Conservation (phyloP, 2,113 vertebrate species). For the Nannospalax galili region DNA sequence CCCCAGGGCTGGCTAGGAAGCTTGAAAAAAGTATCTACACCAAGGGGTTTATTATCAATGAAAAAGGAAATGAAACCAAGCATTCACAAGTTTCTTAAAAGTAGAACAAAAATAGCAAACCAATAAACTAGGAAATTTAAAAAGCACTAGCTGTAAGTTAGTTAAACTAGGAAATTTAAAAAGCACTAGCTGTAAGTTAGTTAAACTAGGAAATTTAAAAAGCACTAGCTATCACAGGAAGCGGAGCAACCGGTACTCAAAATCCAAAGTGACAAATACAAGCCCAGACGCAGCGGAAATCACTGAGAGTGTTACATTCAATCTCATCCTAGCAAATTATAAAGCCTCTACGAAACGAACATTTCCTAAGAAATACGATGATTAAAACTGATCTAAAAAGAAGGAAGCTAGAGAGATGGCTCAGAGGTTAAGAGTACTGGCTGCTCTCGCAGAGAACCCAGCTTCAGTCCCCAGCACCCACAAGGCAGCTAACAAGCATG, state of each 20-base stretch:
- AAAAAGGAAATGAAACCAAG: neutral
- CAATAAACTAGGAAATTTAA: neutral
- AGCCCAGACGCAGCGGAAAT: neutral
- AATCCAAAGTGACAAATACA: neutral
- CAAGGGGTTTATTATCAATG: neutral
- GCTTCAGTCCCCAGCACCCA: no score
- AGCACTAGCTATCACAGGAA: neutral
- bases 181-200: no score
- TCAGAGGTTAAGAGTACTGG: no score
- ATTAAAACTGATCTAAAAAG: conserved; percentile 5
- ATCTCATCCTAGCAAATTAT: neutral
- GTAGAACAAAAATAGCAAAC: neutral
- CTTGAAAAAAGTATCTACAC: neutral
- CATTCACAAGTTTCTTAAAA: neutral
- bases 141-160: no score
- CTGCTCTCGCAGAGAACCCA: no score
- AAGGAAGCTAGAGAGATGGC: no score
- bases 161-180: neutral
- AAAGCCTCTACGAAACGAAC: neutral
- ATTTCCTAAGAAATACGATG: conserved; percentile 42
- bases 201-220: neutral
- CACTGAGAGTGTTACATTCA: neutral
- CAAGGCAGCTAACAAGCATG: no score
- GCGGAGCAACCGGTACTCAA: neutral
- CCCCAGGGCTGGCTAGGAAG: neutral